Evolutionary conservation across 2,113 vertebrate genomes (phyloP).

Genomic region (Sander vitreus): DNA sequence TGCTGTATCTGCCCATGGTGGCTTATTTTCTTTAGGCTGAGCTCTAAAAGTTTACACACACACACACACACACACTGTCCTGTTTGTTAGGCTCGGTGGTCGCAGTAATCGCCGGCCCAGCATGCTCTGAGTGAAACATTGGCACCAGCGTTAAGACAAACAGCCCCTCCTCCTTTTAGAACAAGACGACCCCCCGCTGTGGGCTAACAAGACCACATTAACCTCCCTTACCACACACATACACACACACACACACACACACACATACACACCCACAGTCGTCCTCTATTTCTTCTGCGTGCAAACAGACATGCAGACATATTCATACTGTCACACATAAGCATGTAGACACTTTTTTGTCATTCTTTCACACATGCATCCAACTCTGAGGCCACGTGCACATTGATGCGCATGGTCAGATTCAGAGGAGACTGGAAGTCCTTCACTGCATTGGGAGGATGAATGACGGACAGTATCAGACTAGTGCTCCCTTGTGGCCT

Average conservation of each 20-base stretch:
- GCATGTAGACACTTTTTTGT: not conserved
- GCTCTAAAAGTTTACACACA: conserved; percentile 57
- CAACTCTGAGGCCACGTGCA: not conserved
- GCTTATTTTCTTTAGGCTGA: conserved; percentile 62
- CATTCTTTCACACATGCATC: not conserved
- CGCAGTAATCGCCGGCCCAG: conserved; percentile 86
- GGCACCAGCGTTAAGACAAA: conserved; percentile 89
- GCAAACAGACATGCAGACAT: conserved; percentile 11
- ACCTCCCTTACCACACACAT: conserved; percentile 69
- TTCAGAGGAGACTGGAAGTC: not conserved
- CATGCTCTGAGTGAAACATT: conserved; percentile 87
- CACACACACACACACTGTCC: conserved; percentile 35
- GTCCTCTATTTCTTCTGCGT: not conserved
- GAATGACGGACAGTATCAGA: not conserved
- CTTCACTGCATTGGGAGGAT: not conserved
- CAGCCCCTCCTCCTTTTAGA: conserved; percentile 76
- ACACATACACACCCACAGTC: not conserved
- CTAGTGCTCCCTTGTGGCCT: conserved; percentile 2
- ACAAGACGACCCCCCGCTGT: conserved; percentile 86
- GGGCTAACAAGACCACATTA: conserved; percentile 85
- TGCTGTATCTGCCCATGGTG: conserved; percentile 50
- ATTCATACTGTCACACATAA: not conserved
- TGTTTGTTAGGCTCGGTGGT: conserved; percentile 63
- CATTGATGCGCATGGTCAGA: not conserved
- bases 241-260: conserved; percentile 24